Percentiles rank a stretch among this genome's conserved stretches.
phyloP scores from a whole-genome alignment of 2,797 vertebrate species.

The Gymnodraco acuticeps region DNA sequence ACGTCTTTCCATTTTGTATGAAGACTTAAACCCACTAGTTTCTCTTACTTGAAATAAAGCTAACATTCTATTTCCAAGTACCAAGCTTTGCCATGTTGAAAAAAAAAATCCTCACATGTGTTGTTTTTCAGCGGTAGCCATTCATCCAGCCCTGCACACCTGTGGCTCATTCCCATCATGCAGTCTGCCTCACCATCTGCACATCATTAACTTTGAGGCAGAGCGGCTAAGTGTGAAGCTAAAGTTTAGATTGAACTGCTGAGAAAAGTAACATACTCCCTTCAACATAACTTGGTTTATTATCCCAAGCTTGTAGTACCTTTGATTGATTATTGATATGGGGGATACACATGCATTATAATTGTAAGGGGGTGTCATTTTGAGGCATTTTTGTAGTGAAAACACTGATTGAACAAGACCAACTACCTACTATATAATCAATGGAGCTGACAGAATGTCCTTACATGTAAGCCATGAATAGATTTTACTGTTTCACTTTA shows the following conservation, averaged over 20 bases:
- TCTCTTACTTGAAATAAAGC: neutral
- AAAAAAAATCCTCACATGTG: neutral
- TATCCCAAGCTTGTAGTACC: neutral
- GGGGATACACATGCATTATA: neutral
- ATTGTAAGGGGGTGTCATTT: neutral
- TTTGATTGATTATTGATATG: neutral
- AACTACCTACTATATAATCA: too few relatives aligned
- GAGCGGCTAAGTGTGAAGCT: neutral
- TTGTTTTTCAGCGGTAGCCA: neutral
- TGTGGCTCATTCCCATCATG: constrained; percentile 4
- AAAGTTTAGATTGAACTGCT: constrained; percentile 4
- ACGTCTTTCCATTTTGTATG: neutral
- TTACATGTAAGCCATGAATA: neutral
- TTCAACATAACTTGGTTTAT: neutral
- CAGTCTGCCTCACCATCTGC: constrained; percentile 18
- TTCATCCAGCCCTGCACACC: constrained; percentile 14
- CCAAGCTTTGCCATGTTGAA: too few relatives aligned
- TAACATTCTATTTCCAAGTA: neutral
- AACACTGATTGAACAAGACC: neutral
- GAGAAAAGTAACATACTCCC: neutral
- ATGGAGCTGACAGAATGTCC: too few relatives aligned
- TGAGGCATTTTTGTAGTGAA: neutral
- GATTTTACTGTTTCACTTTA: neutral
- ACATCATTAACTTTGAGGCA: constrained; percentile 20
- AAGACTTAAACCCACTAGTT: neutral